A percentile compares a stretch with the other conserved stretches of the same genome.
phyloP scores from a whole-genome alignment of 1,140 invertebrate genomes.

The Xylocopa sonorina region DNA sequence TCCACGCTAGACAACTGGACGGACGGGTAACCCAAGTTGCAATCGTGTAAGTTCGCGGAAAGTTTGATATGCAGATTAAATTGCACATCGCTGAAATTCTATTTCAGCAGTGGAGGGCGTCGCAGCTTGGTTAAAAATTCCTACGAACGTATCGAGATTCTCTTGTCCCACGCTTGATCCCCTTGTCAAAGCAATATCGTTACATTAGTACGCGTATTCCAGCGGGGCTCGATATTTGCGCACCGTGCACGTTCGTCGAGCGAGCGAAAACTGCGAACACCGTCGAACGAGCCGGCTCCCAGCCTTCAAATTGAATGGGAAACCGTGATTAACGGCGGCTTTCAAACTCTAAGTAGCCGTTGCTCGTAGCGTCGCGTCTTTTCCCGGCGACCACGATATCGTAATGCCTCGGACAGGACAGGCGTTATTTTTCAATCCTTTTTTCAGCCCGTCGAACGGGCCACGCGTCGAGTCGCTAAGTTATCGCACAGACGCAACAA shows the following conservation, averaged over 20 bases:
- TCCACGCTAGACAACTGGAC: neutral
- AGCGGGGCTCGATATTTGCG: neutral
- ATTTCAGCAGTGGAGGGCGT: conserved; percentile 5
- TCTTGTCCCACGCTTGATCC: conserved; percentile 23
- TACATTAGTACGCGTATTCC: conserved; percentile 8
- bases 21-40: neutral
- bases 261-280: conserved; percentile 30
- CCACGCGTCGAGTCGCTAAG: neutral
- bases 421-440: conserved; percentile 52
- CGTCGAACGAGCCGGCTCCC: conserved; percentile 17
- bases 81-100: conserved; percentile 28
- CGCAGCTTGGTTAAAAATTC: conserved; percentile 38
- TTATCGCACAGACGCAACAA: conserved; percentile 5
- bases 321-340: conserved; percentile 40
- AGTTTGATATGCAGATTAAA: conserved; percentile 49
- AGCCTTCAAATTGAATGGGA: conserved; percentile 27
- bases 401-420: neutral
- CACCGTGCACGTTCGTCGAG: neutral
- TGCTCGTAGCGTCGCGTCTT: conserved; percentile 26
- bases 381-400: neutral
- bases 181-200: conserved; percentile 1
- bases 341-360: conserved; percentile 44
- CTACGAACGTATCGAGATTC: conserved; percentile 3
- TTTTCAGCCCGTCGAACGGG: conserved; percentile 33
- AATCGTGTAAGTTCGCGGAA: conserved; percentile 13